Evolutionary conservation across 2,113 vertebrate genomes (phyloP).

Genomic region (Dicerorhinus sumatrensis): DNA sequence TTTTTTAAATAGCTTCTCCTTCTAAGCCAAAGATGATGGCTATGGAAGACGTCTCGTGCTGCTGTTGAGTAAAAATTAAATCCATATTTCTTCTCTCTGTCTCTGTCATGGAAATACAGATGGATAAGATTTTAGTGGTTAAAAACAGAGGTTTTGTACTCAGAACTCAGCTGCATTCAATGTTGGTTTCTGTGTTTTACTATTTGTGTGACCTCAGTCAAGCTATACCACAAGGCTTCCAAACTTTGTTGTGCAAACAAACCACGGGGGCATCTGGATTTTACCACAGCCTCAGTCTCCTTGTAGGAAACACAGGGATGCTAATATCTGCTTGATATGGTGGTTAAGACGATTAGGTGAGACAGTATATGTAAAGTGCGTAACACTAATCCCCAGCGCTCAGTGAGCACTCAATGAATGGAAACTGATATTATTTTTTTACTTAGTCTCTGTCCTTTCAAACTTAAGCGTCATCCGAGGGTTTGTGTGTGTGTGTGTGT

Average conservation of each 20-base stretch:
- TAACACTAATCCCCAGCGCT: not conserved
- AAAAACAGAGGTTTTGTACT: constrained; percentile 9
- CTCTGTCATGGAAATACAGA: not conserved
- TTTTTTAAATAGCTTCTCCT: not conserved
- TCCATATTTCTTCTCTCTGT: not conserved
- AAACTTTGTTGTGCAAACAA: not conserved
- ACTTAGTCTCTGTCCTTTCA: constrained; percentile 16
- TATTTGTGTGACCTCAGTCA: not conserved
- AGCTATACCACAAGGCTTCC: not conserved
- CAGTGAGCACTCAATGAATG: not conserved
- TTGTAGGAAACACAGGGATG: not conserved
- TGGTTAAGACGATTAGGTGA: not conserved
- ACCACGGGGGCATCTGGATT: not conserved
- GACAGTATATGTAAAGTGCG: not conserved
- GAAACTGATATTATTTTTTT: not conserved
- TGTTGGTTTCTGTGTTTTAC: not conserved
- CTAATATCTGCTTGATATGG: not conserved
- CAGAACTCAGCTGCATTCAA: not conserved
- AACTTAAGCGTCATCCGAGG: not conserved
- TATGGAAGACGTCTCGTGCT: not conserved
- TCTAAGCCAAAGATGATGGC: not conserved
- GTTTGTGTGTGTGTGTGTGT: not conserved
- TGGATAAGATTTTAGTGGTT: not conserved
- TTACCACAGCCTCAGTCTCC: not conserved
- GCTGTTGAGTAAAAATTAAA: constrained; percentile 7